These are phyloP conservation scores for Eurytoma adleriae DNA, from an alignment of 2,888 invertebrate genomes.

Conservation along the genomic window DNA sequence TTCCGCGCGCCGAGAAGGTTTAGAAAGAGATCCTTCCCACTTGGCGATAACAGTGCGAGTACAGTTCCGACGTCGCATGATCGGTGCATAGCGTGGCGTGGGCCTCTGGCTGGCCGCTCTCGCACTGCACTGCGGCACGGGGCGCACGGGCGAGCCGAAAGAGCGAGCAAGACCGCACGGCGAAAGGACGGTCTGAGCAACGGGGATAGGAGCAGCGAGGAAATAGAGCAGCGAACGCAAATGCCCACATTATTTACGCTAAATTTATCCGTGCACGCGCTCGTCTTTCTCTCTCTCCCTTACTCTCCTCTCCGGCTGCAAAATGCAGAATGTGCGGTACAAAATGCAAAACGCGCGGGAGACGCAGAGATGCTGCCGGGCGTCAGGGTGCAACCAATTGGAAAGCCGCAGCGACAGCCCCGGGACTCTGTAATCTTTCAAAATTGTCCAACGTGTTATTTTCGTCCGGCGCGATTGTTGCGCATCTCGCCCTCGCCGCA, in stretches of 20 bases:
- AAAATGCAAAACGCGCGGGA: slow-evolving; percentile 65
- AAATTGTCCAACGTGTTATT: slow-evolving; percentile 69
- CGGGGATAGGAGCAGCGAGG: neutral
- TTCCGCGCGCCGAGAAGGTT: too few relatives aligned
- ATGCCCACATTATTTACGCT: slow-evolving; percentile 71
- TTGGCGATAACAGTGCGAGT: too few relatives aligned
- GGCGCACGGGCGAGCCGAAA: neutral
- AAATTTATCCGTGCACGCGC: slow-evolving; percentile 67
- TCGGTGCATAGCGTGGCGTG: too few relatives aligned
- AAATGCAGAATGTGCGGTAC: slow-evolving; percentile 61
- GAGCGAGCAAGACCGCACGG: neutral
- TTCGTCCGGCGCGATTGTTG: slow-evolving; percentile 57
- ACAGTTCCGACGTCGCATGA: too few relatives aligned
- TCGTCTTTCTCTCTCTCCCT: too few relatives aligned
- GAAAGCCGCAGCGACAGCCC: slow-evolving; percentile 61
- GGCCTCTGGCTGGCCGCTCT: neutral
- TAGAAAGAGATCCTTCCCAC: too few relatives aligned
- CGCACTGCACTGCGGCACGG: slow-evolving; percentile 14
- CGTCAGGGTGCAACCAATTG: slow-evolving; percentile 63
- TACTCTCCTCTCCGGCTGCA: neutral
- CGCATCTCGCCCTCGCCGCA: slow-evolving; percentile 8
- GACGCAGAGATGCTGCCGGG: slow-evolving; percentile 28
- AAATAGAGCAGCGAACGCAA: slow-evolving; percentile 34
- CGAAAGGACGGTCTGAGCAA: neutral
- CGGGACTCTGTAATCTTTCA: slow-evolving; percentile 67